Conservation (phyloP, 2,113 vertebrate genomes). For the Capricornis sumatraensis region DNA sequence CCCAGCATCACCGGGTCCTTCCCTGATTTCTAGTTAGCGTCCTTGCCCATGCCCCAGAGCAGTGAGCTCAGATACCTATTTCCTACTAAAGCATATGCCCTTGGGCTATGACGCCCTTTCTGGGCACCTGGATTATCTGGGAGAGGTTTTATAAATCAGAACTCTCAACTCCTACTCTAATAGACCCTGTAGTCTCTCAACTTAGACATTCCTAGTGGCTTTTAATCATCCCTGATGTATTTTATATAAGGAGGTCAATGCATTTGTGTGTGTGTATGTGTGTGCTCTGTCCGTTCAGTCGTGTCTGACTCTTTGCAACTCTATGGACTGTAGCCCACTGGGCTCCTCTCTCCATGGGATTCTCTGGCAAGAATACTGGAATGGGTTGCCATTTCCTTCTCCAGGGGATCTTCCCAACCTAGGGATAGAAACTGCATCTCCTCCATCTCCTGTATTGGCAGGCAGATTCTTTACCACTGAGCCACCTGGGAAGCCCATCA, state of each 20-base stretch:
- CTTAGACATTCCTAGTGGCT: neutral
- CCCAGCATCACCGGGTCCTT: neutral
- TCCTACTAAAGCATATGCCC: neutral
- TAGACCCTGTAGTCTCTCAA: neutral
- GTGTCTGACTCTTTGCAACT: neutral
- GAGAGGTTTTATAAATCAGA: neutral
- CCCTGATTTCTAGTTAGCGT: neutral
- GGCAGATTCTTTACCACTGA: neutral
- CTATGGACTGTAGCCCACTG: neutral
- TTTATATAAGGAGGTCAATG: neutral
- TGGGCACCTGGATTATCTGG: neutral
- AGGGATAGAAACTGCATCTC: neutral
- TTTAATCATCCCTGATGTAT: neutral
- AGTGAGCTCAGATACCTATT: neutral
- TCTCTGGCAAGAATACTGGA: neutral
- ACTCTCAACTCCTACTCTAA: neutral
- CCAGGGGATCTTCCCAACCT: neutral
- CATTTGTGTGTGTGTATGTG: neutral
- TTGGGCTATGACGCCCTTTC: neutral
- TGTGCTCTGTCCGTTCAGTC: neutral
- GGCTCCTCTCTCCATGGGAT: neutral
- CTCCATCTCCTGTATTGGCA: neutral
- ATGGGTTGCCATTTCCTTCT: neutral
- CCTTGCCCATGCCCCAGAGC: neutral
- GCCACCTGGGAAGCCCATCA: neutral